Conservation (phyloP, 2,797 vertebrate species). For the Anguilla megastoma region DNA sequence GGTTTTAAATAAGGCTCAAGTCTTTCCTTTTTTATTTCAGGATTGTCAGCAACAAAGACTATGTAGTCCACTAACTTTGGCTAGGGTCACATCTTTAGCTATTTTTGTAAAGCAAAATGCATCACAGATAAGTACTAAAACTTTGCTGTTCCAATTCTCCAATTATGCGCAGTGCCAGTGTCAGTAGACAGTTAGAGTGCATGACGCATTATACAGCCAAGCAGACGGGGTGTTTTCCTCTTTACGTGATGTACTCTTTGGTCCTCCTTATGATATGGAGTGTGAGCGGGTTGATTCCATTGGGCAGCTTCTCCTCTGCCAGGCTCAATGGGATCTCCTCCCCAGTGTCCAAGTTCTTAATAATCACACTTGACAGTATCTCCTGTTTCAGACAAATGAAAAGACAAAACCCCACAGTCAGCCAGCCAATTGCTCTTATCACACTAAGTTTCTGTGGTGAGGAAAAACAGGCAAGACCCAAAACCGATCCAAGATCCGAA, state of each 20-base stretch:
- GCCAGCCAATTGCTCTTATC: neutral
- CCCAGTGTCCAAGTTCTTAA: constrained; percentile 98
- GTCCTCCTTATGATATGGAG: constrained; percentile 98
- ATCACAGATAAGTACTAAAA: neutral
- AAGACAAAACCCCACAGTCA: neutral
- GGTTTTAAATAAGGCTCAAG: neutral
- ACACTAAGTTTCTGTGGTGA: neutral
- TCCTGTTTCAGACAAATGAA: constrained; percentile 74
- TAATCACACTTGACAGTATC: constrained; percentile 98
- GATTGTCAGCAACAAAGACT: neutral
- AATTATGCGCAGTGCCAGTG: neutral
- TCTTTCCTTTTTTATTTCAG: neutral
- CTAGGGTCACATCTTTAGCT: neutral
- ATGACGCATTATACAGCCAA: neutral
- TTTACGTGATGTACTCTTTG: constrained; percentile 97
- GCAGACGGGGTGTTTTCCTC: neutral
- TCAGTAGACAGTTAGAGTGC: neutral
- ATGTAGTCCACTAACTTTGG: neutral
- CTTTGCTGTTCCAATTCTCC: neutral
- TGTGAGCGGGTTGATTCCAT: constrained; percentile 95
- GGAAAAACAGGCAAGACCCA: neutral
- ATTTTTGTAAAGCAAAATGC: neutral
- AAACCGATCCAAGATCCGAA: neutral
- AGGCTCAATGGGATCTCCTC: constrained; percentile 97
- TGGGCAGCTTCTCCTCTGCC: constrained; percentile 95